Base-by-base conservation (phyloP, 64 coral and sea anemone genomes). In the Hydrozoanthus tunicans region DNA sequence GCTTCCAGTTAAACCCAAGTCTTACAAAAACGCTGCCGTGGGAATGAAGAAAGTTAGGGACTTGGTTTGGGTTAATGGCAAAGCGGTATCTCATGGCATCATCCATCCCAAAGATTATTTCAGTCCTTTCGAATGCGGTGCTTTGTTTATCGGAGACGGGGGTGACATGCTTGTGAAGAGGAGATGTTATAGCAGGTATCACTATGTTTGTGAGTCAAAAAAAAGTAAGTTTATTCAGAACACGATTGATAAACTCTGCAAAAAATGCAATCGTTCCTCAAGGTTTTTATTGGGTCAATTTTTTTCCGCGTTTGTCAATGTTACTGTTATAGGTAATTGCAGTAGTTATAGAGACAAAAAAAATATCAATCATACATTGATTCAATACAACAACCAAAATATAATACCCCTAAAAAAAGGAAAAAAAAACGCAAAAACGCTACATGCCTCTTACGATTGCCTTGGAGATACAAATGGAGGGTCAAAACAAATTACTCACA, bases 1-100 rank as follows among this genome's bases (percentile, higher is more conserved):
- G 67, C 52, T 86, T 17, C 65, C 66, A 56, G 54, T 67, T 20
- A 3, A 86, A 5, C 52, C 83, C 7, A 17, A 67, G 67, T 64
- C 23, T 9, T 7, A 70, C 23, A 86, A 57, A 7, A 53, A 58
- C 14, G 83, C 83, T 57, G 67, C 83, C 3, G 66, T 86, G 15
- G 83, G 67, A 57, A 86, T 86, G 83, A 86, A 71, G 64, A 58
- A 86, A 86, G 83, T 86, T 2, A 67, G 83, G 8, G 4, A 86
- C 8, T 86, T 52, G 83, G 65, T 73, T 25, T 86, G 83, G 83
- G 7, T 73, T 7, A 86, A 86, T 65, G 65, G 83, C 8, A 52
- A 71, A n/a, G 56, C 23, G 6, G 83, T 86, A 9, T 86, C 83
- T 58, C 5, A 56, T 8, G 53, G 71, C 26, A 58, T 73, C 4